A percentile compares a stretch with the other conserved stretches of the same genome.
These are phyloP conservation scores for Tolmerus cingulatus DNA, from an alignment of 2,888 invertebrate genomes.

Conservation along the genomic window DNA sequence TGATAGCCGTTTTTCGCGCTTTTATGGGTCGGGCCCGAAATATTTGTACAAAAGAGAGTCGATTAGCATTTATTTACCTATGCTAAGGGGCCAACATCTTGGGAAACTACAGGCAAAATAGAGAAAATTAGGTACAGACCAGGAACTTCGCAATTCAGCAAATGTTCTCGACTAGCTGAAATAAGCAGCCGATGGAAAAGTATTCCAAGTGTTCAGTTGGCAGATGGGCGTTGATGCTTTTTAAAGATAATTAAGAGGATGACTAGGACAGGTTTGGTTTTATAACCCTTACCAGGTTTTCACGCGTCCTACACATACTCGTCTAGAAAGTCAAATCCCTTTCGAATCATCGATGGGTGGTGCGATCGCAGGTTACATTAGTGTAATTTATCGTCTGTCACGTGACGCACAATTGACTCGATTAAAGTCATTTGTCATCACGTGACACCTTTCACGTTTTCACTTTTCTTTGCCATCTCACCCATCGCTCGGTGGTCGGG, in stretches of 20 bases:
- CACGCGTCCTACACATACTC: neutral
- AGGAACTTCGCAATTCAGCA: neutral
- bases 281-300: neutral
- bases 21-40: neutral
- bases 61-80: neutral
- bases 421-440: conserved; percentile 50
- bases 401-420: conserved; percentile 49
- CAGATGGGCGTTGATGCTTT: neutral
- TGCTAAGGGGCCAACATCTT: neutral
- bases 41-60: neutral
- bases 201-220: neutral
- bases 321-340: neutral
- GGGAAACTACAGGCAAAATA: neutral
- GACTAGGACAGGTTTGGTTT: neutral
- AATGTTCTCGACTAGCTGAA: neutral
- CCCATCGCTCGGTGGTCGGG: neutral
- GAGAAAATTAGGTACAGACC: no score
- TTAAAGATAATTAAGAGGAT: neutral
- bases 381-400: conserved; percentile 49
- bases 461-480: conserved; percentile 36
- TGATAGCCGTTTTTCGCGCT: neutral
- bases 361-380: conserved; percentile 45
- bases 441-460: conserved; percentile 48
- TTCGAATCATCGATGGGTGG: conserved; percentile 24
- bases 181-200: no score